phyloP scores from a whole-genome alignment of 2,113 vertebrate species.

The Struthio camelus region DNA sequence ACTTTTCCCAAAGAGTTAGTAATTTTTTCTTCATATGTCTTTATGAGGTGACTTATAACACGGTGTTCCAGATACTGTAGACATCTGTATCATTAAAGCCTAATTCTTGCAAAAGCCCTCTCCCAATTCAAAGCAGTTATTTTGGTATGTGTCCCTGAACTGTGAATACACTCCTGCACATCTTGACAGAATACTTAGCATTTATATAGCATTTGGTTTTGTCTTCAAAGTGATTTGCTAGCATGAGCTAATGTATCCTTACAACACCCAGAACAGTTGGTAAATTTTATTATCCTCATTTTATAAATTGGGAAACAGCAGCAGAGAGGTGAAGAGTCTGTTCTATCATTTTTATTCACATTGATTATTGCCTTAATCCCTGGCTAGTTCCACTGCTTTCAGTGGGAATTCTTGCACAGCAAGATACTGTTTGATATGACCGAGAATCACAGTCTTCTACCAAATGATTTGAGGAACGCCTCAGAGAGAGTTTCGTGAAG shows the following conservation, averaged over 20 bases:
- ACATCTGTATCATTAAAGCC: background rate
- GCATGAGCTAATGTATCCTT: background rate
- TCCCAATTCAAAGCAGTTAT: background rate
- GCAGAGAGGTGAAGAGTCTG: background rate
- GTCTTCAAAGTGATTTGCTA: constrained; percentile 21
- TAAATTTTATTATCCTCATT: constrained; percentile 9
- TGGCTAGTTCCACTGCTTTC: background rate
- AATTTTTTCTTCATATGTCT: background rate
- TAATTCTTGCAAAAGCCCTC: background rate
- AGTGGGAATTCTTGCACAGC: background rate
- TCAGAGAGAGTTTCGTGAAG: background rate
- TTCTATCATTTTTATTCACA: background rate
- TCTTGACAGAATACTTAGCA: background rate
- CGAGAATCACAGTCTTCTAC: background rate
- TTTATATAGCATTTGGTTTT: background rate
- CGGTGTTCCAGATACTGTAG: background rate
- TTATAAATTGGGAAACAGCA: background rate
- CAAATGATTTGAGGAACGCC: background rate
- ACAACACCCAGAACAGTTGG: background rate
- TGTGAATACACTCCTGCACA: background rate
- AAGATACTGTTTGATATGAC: background rate
- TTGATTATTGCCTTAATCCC: background rate
- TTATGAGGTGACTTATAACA: background rate
- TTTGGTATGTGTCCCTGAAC: background rate
- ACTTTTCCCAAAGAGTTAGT: background rate